Percentiles rank a stretch among this genome's conserved stretches.
Conservation (phyloP, 2,113 vertebrate species). For the Cariama cristata region DNA sequence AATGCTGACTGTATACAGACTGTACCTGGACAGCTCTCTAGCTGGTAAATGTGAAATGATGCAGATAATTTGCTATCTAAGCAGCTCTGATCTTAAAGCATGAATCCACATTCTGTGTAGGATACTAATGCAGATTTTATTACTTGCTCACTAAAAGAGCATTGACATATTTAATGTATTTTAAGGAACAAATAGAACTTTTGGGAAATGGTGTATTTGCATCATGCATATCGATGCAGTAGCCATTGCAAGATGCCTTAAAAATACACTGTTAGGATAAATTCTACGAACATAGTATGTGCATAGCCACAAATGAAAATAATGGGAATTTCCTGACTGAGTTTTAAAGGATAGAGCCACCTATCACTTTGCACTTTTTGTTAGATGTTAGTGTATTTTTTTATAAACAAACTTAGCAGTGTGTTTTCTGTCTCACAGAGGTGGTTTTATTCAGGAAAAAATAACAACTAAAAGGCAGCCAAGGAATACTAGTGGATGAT, state of each 20-base stretch:
- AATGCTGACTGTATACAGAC: conserved; percentile 2
- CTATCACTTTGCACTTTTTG: not conserved
- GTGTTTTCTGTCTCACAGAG: not conserved
- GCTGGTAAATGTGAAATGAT: conserved; percentile 59
- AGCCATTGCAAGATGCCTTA: not conserved
- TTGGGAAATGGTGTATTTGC: not conserved
- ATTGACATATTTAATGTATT: conserved; percentile 17
- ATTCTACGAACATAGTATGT: not conserved
- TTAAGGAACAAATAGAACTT: conserved; percentile 55
- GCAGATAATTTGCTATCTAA: conserved; percentile 69
- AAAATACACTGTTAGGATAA: not conserved
- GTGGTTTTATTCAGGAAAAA: conserved; percentile 26
- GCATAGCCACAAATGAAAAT: not conserved
- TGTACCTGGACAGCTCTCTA: conserved; percentile 60
- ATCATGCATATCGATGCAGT: conserved; percentile 3
- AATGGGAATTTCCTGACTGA: not conserved
- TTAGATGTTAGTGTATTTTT: not conserved
- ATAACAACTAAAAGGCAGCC: not conserved
- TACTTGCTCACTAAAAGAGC: conserved; percentile 45
- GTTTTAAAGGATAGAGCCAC: not conserved
- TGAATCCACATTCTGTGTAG: conserved; percentile 47
- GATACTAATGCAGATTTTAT: conserved; percentile 63
- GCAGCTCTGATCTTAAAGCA: conserved; percentile 60
- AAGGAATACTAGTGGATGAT: not conserved
- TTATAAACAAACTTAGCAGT: not conserved